Percentiles rank a stretch among this genome's conserved stretches.
phyloP scores from a whole-genome alignment of 2,797 vertebrate species.

The Benthosema pterotum region DNA sequence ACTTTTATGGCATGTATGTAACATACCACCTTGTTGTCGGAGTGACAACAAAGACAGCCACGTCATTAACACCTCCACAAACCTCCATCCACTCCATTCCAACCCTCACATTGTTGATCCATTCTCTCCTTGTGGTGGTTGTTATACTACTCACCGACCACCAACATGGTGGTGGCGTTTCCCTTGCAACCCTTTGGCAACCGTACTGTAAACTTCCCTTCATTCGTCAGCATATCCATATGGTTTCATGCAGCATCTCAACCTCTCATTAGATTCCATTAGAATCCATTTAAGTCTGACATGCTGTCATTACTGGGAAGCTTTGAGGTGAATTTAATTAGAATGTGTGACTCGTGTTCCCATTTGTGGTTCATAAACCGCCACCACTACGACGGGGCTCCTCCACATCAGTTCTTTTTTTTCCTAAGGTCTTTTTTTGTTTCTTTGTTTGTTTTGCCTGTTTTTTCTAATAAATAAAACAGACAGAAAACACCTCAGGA shows the following conservation, averaged over 20 bases:
- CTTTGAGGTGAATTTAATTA: slow-evolving; percentile 47
- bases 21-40: no score
- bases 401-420: slow-evolving; percentile 53
- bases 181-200: no score
- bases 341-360: slow-evolving; percentile 50
- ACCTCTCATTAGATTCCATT: slow-evolving; percentile 41
- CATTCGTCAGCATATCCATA: neutral
- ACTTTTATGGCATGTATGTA: no score
- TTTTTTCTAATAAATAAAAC: slow-evolving; percentile 58
- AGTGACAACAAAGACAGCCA: no score
- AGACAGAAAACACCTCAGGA: slow-evolving; percentile 57
- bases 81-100: no score
- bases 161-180: no score
- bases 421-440: slow-evolving; percentile 42
- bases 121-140: no score
- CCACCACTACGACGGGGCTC: slow-evolving; percentile 57
- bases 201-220: no score
- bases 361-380: slow-evolving; percentile 54
- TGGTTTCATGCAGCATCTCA: slow-evolving; percentile 21
- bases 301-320: slow-evolving; percentile 39
- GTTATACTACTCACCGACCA: no score
- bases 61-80: no score
- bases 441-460: slow-evolving; percentile 25
- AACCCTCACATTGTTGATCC: no score
- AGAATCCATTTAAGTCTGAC: slow-evolving; percentile 39